Conservation (phyloP, 2,113 vertebrate genomes). For the Pelvicachromis taeniatus region DNA sequence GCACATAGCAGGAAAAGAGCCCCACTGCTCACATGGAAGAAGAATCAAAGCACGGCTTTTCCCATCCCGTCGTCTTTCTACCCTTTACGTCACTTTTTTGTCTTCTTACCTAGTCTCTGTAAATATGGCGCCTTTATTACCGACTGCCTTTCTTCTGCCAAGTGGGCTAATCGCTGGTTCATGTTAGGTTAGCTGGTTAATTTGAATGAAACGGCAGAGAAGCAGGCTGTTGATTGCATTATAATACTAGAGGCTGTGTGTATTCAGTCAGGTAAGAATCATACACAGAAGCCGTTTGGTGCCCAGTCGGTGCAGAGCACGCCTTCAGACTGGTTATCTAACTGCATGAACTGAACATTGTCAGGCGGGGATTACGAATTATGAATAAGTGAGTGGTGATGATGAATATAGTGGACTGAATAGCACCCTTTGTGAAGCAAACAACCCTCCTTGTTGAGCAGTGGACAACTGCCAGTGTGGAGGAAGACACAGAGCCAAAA, state of each 20-base stretch:
- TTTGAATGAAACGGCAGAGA: not conserved
- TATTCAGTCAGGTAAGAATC: slow-evolving; percentile 16
- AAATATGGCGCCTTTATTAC: not conserved
- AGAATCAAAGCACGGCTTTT: slow-evolving; percentile 10
- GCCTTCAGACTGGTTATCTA: slow-evolving; percentile 31
- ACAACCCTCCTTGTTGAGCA: slow-evolving; percentile 47
- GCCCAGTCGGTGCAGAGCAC: not conserved
- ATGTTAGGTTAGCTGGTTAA: slow-evolving; percentile 8
- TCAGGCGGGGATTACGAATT: slow-evolving; percentile 43
- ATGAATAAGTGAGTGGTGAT: slow-evolving; percentile 57
- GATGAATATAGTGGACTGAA: slow-evolving; percentile 56
- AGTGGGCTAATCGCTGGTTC: slow-evolving; percentile 1
- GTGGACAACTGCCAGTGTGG: slow-evolving; percentile 16
- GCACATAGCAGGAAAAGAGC: not conserved
- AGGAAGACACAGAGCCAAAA: slow-evolving; percentile 16
- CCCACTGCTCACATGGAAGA: slow-evolving; percentile 12
- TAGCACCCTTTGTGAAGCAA: slow-evolving; percentile 50
- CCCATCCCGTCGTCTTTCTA: not conserved
- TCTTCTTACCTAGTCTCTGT: not conserved
- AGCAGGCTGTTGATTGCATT: not conserved
- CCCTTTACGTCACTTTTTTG: slow-evolving; percentile 5
- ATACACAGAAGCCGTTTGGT: slow-evolving; percentile 7
- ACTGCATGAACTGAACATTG: slow-evolving; percentile 52
- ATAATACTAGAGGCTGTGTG: not conserved
- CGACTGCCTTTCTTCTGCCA: not conserved